These are phyloP conservation scores for Elachura formosa DNA, from an alignment of 2,113 vertebrate genomes.

Conservation along the genomic window DNA sequence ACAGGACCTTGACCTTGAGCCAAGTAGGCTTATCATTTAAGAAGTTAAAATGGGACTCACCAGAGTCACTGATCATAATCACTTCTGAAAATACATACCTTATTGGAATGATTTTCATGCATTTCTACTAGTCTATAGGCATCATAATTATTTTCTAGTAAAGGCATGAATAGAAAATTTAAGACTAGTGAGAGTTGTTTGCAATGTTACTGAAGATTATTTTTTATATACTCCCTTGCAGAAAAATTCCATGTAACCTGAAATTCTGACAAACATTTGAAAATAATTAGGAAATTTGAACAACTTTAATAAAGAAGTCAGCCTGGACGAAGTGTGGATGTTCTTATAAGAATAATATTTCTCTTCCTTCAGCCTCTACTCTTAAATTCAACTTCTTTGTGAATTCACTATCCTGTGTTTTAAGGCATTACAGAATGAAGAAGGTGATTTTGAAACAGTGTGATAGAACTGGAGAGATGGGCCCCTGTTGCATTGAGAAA, in stretches of 20 bases:
- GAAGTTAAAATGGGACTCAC: neutral
- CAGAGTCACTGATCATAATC: neutral
- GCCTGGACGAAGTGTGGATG: neutral
- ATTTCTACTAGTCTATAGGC: neutral
- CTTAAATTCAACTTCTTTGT: neutral
- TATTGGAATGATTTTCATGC: neutral
- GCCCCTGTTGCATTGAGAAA: neutral
- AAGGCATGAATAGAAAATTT: neutral
- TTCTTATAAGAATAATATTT: neutral
- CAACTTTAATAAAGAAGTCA: neutral
- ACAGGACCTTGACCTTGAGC: neutral
- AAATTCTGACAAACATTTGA: neutral
- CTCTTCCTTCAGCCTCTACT: neutral
- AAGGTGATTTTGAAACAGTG: neutral
- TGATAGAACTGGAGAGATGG: neutral
- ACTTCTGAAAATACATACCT: neutral
- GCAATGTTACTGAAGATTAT: neutral
- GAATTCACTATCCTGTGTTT: neutral
- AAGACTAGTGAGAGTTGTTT: neutral
- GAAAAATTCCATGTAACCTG: neutral
- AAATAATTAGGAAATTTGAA: neutral
- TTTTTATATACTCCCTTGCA: neutral
- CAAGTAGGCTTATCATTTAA: neutral
- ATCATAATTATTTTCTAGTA: neutral
- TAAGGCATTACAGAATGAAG: neutral